Evolutionary conservation across 2,888 invertebrate genomes (phyloP).

Genomic region (Volucella inanis): DNA sequence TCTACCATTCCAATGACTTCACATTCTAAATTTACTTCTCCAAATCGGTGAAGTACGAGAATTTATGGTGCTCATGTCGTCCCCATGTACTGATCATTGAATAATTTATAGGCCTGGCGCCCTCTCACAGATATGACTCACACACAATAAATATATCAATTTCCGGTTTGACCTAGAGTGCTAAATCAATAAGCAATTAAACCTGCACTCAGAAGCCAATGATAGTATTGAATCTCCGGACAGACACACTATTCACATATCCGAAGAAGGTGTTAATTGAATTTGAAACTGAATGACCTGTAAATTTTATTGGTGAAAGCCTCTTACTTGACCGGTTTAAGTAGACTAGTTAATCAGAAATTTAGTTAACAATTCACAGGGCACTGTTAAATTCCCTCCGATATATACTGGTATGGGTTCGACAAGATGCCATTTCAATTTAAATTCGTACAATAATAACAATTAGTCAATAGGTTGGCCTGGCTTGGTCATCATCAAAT

Average conservation of each 20-base stretch:
- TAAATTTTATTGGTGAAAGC: neutral
- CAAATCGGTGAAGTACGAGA: no score
- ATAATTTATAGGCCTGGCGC: neutral
- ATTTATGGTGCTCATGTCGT: no score
- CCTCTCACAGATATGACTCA: neutral
- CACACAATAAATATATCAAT: neutral
- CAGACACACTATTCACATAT: no score
- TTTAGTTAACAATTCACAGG: neutral
- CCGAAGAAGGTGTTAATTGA: slow-evolving; percentile 20
- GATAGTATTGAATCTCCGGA: neutral
- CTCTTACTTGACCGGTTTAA: slow-evolving; percentile 2
- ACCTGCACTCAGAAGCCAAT: neutral
- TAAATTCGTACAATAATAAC: neutral
- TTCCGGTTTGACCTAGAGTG: slow-evolving; percentile 11
- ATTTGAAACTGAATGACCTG: slow-evolving; percentile 1
- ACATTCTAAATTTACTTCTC: no score
- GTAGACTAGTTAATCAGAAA: neutral
- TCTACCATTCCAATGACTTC: no score
- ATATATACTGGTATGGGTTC: neutral
- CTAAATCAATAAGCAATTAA: slow-evolving; percentile 14
- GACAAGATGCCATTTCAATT: neutral
- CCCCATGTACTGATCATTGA: no score
- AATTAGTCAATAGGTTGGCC: no score
- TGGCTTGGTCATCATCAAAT: neutral
- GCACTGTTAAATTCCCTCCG: neutral